Conservation (phyloP, 2,888 invertebrate genomes). For the Teleogryllus oceanicus region DNA sequence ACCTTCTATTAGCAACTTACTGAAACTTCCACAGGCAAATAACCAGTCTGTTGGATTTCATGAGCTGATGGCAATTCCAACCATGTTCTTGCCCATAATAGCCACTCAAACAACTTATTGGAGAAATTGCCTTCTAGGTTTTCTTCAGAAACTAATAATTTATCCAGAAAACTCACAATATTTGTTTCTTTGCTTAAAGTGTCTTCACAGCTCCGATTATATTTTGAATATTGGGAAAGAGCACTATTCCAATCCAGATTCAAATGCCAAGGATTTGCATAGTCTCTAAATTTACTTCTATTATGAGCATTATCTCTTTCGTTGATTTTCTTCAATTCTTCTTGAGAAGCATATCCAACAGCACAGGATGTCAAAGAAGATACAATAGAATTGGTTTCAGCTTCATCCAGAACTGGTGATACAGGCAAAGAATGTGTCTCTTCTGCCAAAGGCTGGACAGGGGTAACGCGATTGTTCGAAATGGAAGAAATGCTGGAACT, state of each 20-base stretch:
- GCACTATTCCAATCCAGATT: background rate
- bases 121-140: background rate
- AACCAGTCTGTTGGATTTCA: background rate
- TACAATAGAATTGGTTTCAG: background rate
- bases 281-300: background rate
- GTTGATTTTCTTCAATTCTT: background rate
- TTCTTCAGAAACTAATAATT: background rate
- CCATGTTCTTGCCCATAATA: background rate
- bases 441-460: background rate
- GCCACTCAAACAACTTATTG: background rate
- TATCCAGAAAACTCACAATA: background rate
- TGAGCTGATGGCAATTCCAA: background rate
- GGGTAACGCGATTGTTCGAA: background rate
- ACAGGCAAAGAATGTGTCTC: background rate
- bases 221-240: background rate
- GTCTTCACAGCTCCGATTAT: background rate
- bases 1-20: background rate
- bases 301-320: background rate
- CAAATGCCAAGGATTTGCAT: background rate
- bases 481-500: conserved; percentile 2
- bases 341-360: background rate
- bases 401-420: background rate
- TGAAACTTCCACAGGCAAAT: background rate
- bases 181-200: background rate
- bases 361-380: background rate